Conservation (phyloP, 2,113 vertebrate genomes). For the Corvus moneduloides region DNA sequence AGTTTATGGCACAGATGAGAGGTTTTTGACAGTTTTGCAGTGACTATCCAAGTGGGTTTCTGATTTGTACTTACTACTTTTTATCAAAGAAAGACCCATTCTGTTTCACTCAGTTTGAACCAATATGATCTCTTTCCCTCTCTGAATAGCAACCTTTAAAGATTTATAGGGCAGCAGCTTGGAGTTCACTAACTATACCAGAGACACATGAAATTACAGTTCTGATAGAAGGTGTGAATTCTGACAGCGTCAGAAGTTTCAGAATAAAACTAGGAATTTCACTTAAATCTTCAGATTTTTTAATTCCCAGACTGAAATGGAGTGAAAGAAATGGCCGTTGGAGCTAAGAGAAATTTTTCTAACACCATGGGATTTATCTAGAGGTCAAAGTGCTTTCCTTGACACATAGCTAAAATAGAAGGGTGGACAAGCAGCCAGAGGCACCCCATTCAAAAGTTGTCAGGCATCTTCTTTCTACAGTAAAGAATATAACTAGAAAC, state of each 20-base stretch:
- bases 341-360: not conserved
- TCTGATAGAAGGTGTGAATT: constrained; percentile 65
- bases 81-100: constrained; percentile 2
- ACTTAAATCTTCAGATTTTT: constrained; percentile 40
- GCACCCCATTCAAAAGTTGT: not conserved
- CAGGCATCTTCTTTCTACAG: not conserved
- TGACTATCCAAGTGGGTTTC: not conserved
- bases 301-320: not conserved
- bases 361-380: not conserved
- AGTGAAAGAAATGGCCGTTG: constrained; percentile 12
- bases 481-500: not conserved
- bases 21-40: not conserved
- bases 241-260: constrained; percentile 59
- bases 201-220: constrained; percentile 61
- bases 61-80: not conserved
- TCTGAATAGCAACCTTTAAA: constrained; percentile 52
- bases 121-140: not conserved
- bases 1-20: constrained; percentile 1
- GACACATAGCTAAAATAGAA: not conserved
- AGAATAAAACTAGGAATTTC: constrained; percentile 49
- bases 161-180: constrained; percentile 67
- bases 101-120: not conserved
- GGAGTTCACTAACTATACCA: constrained; percentile 61
- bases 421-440: not conserved
- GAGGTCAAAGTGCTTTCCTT: not conserved